Base-by-base conservation (phyloP, 2,888 invertebrate genomes). In the Tinea trinotella region DNA sequence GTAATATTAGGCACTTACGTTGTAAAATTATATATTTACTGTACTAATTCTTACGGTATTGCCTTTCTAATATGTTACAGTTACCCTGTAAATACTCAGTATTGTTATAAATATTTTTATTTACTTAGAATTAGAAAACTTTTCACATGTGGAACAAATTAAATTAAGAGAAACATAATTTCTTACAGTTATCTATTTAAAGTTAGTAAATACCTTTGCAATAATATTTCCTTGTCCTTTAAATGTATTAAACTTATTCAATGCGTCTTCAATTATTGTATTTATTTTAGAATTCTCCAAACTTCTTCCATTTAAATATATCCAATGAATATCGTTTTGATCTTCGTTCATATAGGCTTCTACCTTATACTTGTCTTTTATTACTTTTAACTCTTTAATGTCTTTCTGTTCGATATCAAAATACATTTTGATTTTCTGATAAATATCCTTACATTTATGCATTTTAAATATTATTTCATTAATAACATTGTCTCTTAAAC, bases 301-400 rank as follows among this genome's bases (percentile, higher is more conserved):
- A 40, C 84, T 80, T 59, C 89, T 79, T 59, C 88, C 88, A 74
- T 93, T 93, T 3, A 93, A 77, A 70, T 88, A 93, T 49, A 93
- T 74, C 74, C 89, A 90, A 62, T 92, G 90, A 17, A 86, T 67
- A 34, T 61, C 63, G 5, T 64, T 62, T 2, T 54, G 59, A 24
- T 62, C 59, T 54, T 57, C 60, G 59, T 81, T 89, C 55, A 93
- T 78, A 59, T 87, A 87, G 0, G 89, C 91, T 58, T 76, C 78
- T 7, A 91, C 74, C 62, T 76, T 80, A 59, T 90, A 88, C 53
- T 80, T 71, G 35, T 64, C 67, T 60, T 76, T 74, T 4, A 76
- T 62, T 17, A 74, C 65, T 56, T 69, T 64, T 50, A 88, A 64
- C 46, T 76, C 64, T 30, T 66, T 64, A 49, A 88, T 67, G 46